Base-by-base conservation (phyloP, 2,888 invertebrate species). In the Ypsolopha sequella region DNA sequence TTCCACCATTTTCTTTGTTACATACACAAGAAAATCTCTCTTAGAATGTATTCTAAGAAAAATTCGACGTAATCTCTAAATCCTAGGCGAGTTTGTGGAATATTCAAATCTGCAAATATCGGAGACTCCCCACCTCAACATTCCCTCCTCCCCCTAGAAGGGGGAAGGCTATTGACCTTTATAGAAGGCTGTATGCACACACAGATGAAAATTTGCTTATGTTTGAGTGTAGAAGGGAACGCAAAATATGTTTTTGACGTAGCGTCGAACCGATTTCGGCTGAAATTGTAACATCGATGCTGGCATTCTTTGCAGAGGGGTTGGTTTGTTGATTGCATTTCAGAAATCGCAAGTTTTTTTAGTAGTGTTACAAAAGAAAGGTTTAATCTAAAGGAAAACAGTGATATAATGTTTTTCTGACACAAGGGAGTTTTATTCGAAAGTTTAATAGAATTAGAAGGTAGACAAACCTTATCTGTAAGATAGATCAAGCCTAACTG, bases 231-330 rank as follows among this genome's bases (percentile, higher is more conserved):
- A 24, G 24, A 24, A 24, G 24, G 24, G 67, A 70, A 73, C 63
- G 72, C 75, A 79, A 81, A 81, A 81, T 81, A 82, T 77, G 77
- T 78, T 79, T 76, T 75, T 77, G 79, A 79, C 78, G 74, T 67
- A 58, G 58, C 53, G 53, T 60, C 56, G 52, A 62, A 58, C 52
- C 61, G 65, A 65, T 66, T 67, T 66, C 65, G 61, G 61, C 63
- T 66, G 66, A 77, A 72, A 80, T 78, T 72, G 73, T 70, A 70
- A 70, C 70, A 24, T 24, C 2, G 24, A 24, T 24, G 24, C 24
- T 24, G 24, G 24, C 24, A 24, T 24, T 24, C 24, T 24, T 24
- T 24, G 4, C 24, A 3, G n/a, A n/a, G 24, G 24, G 24, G 24
- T 24, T 24, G 24, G 24, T 24, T 24, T 24, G 24, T 24, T 24